phyloP scores from a whole-genome alignment of 2,797 vertebrate species.

The Rhinatrema bivittatum region DNA sequence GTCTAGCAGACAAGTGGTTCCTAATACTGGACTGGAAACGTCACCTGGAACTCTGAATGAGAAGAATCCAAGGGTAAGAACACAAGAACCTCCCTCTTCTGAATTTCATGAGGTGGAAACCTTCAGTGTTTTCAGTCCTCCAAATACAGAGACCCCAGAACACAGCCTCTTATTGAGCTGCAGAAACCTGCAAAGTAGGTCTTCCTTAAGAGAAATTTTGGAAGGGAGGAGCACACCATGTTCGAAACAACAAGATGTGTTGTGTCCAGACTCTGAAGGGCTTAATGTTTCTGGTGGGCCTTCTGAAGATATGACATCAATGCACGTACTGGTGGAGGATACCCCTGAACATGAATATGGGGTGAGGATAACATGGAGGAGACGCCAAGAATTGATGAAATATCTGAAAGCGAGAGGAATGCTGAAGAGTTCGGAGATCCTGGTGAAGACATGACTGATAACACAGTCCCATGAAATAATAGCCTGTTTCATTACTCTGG shows the following conservation, averaged over 20 bases:
- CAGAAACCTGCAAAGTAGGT: no score
- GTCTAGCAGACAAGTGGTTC: not conserved
- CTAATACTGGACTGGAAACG: not conserved
- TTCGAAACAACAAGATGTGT: not conserved
- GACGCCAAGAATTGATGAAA: constrained; percentile 56
- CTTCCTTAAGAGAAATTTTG: no score
- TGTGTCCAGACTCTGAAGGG: not conserved
- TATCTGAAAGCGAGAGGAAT: constrained; percentile 58
- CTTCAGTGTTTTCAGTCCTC: constrained; percentile 13
- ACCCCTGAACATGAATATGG: constrained; percentile 82
- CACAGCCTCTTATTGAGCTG: not conserved
- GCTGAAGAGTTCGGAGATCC: constrained; percentile 53
- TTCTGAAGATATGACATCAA: not conserved
- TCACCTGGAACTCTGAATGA: not conserved
- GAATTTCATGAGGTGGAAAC: not conserved
- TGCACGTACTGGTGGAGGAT: constrained; percentile 59
- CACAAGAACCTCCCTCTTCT: not conserved
- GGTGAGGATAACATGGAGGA: constrained; percentile 79
- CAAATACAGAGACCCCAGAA: constrained; percentile 49
- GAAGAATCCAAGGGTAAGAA: constrained; percentile 1
- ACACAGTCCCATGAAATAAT: no score
- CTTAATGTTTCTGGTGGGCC: no score
- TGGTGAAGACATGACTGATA: constrained; percentile 39
- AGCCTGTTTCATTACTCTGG: no score
- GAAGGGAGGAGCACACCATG: not conserved